Conservation (phyloP, 2,888 invertebrate genomes). For the Gastracanthus pulcherrimus region DNA sequence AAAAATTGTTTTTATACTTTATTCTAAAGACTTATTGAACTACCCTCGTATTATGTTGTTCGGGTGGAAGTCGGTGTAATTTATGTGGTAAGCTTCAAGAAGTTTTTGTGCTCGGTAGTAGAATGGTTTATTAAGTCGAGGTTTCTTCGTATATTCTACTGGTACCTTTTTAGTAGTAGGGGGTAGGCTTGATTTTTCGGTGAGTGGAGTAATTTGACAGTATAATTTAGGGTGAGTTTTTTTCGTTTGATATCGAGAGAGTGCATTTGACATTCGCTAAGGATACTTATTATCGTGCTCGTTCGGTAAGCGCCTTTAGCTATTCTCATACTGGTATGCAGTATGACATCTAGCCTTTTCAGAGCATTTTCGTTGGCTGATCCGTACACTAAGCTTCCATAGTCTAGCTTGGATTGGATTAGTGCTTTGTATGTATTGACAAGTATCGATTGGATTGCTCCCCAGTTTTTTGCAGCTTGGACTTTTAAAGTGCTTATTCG, state of each 20-base stretch:
- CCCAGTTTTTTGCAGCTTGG: not conserved
- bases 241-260: not conserved
- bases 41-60: too few relatives aligned
- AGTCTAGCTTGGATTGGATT: not conserved
- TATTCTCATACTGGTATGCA: not conserved
- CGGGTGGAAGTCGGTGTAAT: too few relatives aligned
- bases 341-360: not conserved
- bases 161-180: too few relatives aligned
- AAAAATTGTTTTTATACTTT: too few relatives aligned
- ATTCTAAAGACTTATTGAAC: too few relatives aligned
- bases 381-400: not conserved
- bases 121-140: too few relatives aligned
- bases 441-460: not conserved
- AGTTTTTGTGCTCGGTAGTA: too few relatives aligned
- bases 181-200: too few relatives aligned
- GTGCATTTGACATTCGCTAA: not conserved
- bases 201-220: too few relatives aligned
- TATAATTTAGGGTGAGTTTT: not conserved
- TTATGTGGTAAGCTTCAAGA: too few relatives aligned
- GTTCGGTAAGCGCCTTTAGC: not conserved
- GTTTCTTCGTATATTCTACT: too few relatives aligned
- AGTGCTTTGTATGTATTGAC: not conserved
- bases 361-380: not conserved
- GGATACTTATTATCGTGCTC: not conserved
- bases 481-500: too few relatives aligned